These are phyloP conservation scores for Syngnathus rostellatus DNA, from an alignment of 2,797 vertebrate species.

Conservation along the genomic window DNA sequence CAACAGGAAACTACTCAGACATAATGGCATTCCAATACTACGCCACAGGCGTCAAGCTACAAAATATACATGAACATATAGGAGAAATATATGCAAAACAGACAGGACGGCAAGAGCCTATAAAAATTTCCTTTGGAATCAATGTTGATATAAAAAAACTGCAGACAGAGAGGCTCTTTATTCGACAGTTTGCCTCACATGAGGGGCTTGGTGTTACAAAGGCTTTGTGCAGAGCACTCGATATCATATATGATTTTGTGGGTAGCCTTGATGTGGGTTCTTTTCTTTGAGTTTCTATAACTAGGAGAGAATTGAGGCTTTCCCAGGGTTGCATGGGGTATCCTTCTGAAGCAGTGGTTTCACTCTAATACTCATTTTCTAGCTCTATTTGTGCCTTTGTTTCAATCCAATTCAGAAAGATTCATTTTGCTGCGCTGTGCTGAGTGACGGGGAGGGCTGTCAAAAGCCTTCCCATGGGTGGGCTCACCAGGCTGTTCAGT, in stretches of 20 bases:
- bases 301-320: neutral
- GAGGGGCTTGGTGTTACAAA: neutral
- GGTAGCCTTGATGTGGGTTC: neutral
- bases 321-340: neutral
- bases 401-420: slow-evolving; percentile 32
- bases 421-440: slow-evolving; percentile 42
- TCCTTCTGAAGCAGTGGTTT: neutral
- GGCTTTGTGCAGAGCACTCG: neutral
- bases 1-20: slow-evolving; percentile 47
- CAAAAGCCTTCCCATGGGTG: slow-evolving; percentile 63
- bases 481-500: slow-evolving; percentile 59
- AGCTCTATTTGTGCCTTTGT: neutral
- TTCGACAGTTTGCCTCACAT: neutral
- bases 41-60: slow-evolving; percentile 10
- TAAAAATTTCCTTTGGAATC: neutral
- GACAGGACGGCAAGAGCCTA: too few relatives aligned
- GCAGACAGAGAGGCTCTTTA: neutral
- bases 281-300: neutral
- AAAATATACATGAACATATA: neutral
- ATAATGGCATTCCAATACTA: slow-evolving; percentile 47
- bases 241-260: neutral
- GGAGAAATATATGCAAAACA: slow-evolving; percentile 5
- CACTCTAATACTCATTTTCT: slow-evolving; percentile 1
- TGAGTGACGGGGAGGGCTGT: slow-evolving; percentile 49
- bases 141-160: neutral